Conservation (phyloP, 2,888 invertebrate genomes). For the Leptogaster cylindrica region DNA sequence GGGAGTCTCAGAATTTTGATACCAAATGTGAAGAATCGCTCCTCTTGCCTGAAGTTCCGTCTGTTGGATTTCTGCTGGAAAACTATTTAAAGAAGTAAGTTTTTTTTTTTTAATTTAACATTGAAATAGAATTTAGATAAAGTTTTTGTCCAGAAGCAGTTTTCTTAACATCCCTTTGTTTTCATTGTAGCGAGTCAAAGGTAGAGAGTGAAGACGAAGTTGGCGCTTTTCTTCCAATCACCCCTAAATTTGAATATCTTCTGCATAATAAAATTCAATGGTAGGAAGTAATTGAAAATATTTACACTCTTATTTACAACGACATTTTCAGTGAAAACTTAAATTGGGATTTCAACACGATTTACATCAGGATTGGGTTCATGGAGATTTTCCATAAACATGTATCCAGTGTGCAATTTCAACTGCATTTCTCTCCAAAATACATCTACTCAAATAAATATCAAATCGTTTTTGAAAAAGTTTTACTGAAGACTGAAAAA, state of each 20-base stretch:
- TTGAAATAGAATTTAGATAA: not conserved
- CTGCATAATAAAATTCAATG: conserved; percentile 34
- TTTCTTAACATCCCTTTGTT: not conserved
- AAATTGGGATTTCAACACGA: conserved; percentile 23
- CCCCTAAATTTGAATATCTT: conserved; percentile 23
- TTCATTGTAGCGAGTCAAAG: not conserved
- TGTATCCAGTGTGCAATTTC: conserved; percentile 8
- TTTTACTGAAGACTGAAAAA: conserved; percentile 3
- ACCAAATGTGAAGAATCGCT: conserved; percentile 34
- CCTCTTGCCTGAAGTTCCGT: conserved; percentile 20
- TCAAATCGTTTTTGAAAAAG: conserved; percentile 24
- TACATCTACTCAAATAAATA: conserved; percentile 2
- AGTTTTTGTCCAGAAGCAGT: not conserved
- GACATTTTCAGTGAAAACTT: conserved; percentile 8
- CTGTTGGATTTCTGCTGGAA: conserved; percentile 28
- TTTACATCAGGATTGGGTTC: conserved; percentile 27
- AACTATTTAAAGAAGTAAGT: conserved; percentile 41
- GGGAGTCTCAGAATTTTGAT: conserved; percentile 5
- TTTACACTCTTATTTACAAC: not conserved
- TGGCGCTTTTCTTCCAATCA: conserved; percentile 17
- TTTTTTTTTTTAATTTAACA: not conserved
- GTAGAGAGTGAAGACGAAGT: not conserved
- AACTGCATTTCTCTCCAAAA: not conserved
- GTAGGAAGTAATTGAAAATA: conserved; percentile 8
- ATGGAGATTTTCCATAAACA: conserved; percentile 25